Evolutionary conservation across 2,797 vertebrate species (phyloP).

Genomic region (Alauda arvensis): DNA sequence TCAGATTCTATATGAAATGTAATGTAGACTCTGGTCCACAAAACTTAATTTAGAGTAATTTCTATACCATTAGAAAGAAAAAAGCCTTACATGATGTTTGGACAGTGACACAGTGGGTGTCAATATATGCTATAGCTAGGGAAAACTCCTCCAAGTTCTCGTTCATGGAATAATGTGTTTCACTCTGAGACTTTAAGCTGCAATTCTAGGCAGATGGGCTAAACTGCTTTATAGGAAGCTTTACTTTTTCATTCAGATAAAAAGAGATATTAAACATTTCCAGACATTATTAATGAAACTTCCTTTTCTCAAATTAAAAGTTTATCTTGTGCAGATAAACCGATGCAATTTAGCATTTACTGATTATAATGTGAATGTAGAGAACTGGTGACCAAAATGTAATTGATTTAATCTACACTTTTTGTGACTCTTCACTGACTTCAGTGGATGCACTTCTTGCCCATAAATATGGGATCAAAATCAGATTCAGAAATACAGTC

Average conservation of each 20-base stretch:
- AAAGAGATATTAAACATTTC: neutral
- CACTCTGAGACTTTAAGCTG: neutral
- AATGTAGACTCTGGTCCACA: slow-evolving; percentile 33
- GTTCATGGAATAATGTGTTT: neutral
- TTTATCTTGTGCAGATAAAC: neutral
- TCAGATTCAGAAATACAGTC: neutral
- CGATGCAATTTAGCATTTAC: neutral
- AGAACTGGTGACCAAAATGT: neutral
- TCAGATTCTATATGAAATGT: slow-evolving; percentile 6
- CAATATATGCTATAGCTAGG: neutral
- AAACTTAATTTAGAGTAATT: slow-evolving; percentile 57
- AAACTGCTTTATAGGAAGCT: neutral
- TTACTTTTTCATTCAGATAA: neutral
- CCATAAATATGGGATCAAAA: neutral
- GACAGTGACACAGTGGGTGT: neutral
- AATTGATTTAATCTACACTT: neutral
- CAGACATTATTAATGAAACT: neutral
- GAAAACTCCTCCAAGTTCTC: neutral
- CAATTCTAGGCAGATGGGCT: neutral
- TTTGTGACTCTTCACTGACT: neutral
- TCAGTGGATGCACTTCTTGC: neutral
- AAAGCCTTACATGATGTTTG: slow-evolving; percentile 1
- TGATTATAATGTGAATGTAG: neutral
- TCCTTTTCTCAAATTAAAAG: neutral
- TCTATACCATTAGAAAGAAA: slow-evolving; percentile 17